phyloP scores from a whole-genome alignment of 2,888 invertebrate genomes.

The Thera britannica region DNA sequence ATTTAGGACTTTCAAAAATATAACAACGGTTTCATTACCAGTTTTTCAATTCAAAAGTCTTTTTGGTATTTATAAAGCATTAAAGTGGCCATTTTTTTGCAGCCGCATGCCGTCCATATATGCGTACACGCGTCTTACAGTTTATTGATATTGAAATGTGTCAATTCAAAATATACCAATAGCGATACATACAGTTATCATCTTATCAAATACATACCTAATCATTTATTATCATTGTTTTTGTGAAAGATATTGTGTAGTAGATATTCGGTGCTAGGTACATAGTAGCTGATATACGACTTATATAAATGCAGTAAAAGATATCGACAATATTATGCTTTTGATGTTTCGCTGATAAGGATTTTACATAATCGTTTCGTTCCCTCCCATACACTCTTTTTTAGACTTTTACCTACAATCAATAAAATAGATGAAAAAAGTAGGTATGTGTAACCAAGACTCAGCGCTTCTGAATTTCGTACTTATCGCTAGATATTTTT shows the following conservation, averaged over 20 bases:
- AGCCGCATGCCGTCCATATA: too few relatives aligned
- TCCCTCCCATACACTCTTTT: background rate
- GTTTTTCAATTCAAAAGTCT: too few relatives aligned
- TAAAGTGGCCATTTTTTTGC: too few relatives aligned
- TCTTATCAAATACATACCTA: constrained; percentile 6
- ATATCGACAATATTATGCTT: constrained; percentile 22
- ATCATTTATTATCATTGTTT: constrained; percentile 30
- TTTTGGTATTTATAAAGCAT: too few relatives aligned
- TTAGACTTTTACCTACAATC: background rate
- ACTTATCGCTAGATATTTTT: background rate
- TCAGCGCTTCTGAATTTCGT: background rate
- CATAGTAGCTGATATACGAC: constrained; percentile 25
- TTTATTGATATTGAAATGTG: too few relatives aligned
- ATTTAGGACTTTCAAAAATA: too few relatives aligned
- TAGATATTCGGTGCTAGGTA: constrained; percentile 9
- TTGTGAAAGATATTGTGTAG: constrained; percentile 24
- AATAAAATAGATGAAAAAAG: background rate
- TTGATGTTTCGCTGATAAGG: constrained; percentile 12
- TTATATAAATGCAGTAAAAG: constrained; percentile 21
- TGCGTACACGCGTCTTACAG: too few relatives aligned
- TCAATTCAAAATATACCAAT: background rate
- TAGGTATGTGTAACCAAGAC: background rate
- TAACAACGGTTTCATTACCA: too few relatives aligned
- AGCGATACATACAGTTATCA: constrained; percentile 9
- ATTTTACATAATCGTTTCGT: constrained; percentile 6